A percentile compares a stretch with the other conserved stretches of the same genome.
Evolutionary conservation across 1,140 invertebrate species (phyloP).

Genomic region (Tetranychus urticae): DNA sequence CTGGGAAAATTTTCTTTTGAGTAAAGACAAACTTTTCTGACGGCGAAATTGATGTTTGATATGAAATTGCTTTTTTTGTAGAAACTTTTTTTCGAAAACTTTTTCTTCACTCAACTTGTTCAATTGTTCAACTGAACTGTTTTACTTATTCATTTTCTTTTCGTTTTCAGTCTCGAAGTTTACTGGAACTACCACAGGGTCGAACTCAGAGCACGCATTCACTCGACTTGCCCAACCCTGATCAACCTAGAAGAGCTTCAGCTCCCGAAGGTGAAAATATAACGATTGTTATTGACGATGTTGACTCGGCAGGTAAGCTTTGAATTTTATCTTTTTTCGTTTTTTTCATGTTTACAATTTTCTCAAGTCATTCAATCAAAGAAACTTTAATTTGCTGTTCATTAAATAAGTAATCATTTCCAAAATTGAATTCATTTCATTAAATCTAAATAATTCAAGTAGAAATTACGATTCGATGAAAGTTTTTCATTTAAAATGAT

Average conservation of each 20-base stretch:
- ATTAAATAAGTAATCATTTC: no score
- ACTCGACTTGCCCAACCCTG: slow-evolving; percentile 11
- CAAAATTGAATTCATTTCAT: no score
- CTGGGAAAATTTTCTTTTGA: no score
- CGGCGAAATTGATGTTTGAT: no score
- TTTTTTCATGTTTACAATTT: not conserved
- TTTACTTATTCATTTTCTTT: not conserved
- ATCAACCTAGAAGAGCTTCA: slow-evolving; percentile 18
- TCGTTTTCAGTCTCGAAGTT: slow-evolving; percentile 1
- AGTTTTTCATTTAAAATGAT: no score
- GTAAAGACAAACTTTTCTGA: no score
- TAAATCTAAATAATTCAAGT: no score
- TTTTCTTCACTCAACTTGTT: not conserved
- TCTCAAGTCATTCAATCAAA: not conserved
- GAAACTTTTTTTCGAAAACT: not conserved
- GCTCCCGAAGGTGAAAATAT: slow-evolving; percentile 63
- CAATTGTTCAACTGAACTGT: not conserved
- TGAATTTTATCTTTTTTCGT: not conserved
- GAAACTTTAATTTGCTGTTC: no score
- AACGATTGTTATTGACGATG: slow-evolving; percentile 73
- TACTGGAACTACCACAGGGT: not conserved
- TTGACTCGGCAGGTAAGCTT: slow-evolving; percentile 26
- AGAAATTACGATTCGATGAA: no score
- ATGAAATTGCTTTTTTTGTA: no score
- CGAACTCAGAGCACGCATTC: slow-evolving; percentile 5